Conservation (phyloP, 2,797 vertebrate genomes). For the Mormyrops attenuatus region DNA sequence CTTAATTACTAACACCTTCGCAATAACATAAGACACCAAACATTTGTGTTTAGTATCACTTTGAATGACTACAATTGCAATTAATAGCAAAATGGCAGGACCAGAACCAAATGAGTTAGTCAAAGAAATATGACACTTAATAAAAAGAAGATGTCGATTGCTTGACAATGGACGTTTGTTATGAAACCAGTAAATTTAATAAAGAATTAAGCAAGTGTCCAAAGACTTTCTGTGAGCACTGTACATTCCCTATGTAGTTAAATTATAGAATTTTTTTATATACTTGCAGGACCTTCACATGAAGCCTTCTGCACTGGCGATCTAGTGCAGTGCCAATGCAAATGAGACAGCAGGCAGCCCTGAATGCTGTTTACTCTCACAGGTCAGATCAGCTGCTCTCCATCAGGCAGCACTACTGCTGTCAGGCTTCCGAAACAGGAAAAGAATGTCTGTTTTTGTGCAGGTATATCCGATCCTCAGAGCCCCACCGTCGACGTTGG, state of each 20-base stretch:
- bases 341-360: background rate
- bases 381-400: background rate
- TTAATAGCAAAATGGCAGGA: background rate
- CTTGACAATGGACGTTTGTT: background rate
- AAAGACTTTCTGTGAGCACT: background rate
- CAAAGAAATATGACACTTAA: background rate
- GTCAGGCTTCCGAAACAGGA: conserved; percentile 7
- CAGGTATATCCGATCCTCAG: conserved; percentile 27
- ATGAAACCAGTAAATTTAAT: background rate
- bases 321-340: background rate
- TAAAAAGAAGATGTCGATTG: background rate
- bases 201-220: background rate
- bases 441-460: conserved; percentile 30
- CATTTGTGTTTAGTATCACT: background rate
- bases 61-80: background rate
- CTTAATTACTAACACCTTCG: background rate
- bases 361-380: background rate
- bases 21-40: background rate
- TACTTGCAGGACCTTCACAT: background rate
- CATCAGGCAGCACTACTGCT: background rate
- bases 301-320: background rate
- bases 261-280: background rate
- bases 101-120: background rate
- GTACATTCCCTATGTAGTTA: background rate
- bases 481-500: conserved; percentile 31